These are phyloP conservation scores for Perca flavescens DNA, from an alignment of 2,113 vertebrate species.

Conservation along the genomic window DNA sequence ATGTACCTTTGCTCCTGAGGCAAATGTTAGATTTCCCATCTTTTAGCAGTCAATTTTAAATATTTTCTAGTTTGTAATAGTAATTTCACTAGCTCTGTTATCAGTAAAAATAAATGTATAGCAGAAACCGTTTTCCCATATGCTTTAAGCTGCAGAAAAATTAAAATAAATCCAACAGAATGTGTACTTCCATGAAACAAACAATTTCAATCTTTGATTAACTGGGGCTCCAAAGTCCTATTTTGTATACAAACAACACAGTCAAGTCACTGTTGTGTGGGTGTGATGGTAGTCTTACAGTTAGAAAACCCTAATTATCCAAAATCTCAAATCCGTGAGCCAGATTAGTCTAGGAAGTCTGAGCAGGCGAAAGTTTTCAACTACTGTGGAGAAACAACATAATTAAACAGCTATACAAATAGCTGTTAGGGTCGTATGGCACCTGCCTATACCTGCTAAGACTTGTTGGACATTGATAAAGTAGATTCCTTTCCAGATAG, in stretches of 20 bases:
- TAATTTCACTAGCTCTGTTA: not conserved
- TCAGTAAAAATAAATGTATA: not conserved
- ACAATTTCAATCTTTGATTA: slow-evolving; percentile 23
- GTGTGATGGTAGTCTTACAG: not conserved
- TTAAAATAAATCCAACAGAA: not conserved
- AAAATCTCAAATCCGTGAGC: slow-evolving; percentile 45
- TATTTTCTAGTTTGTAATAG: not conserved
- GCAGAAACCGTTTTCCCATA: not conserved
- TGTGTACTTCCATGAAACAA: slow-evolving; percentile 1
- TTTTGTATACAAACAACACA: slow-evolving; percentile 27
- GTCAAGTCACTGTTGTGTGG: slow-evolving; percentile 7
- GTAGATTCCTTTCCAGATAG: not conserved
- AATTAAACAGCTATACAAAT: slow-evolving; percentile 8
- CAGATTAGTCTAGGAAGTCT: slow-evolving; percentile 53
- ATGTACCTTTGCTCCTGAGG: not conserved
- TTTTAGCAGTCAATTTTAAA: not conserved
- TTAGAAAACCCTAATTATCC: slow-evolving; percentile 35
- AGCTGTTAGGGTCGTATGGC: not conserved
- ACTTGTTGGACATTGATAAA: not conserved
- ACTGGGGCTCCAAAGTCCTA: not conserved
- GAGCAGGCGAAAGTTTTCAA: slow-evolving; percentile 11
- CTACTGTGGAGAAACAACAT: not conserved
- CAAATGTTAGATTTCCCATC: not conserved
- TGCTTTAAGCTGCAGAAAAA: not conserved
- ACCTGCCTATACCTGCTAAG: not conserved